Evolutionary conservation across 92 coral and sea anemone species (phyloP), one percentile per base, ranked within the genome.

Genomic region (Zoanthus sansibaricus): DNA sequence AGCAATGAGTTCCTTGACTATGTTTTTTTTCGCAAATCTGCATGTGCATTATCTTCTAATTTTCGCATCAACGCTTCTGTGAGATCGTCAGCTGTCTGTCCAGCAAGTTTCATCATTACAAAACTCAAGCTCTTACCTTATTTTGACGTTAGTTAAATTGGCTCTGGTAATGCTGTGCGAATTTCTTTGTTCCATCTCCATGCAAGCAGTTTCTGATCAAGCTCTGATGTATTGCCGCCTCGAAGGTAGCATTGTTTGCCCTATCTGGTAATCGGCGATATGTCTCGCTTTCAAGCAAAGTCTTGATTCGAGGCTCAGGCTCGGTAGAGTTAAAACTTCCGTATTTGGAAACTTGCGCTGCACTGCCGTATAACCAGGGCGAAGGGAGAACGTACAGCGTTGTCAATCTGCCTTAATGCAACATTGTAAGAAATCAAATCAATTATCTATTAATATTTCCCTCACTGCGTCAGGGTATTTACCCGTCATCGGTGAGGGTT

Each of bases 151-250:
- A 74, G 14, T 74, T 74, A 42, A n/a, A 75, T 25, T 25, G 48
- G 48, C 79, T 75, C 37, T 75, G 79, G 44, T 75, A 75, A 48
- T 75, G 79, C 79, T 75, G 79, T 7, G 79, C 61, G 7, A 75
- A 75, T 75, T n/a, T 75, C 16, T 62, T 75, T n/a, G 79, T 75
- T 0, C 79, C 79, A 76, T 76, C 64, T 76, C 79, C 79, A 51
- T 76, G 79, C 16, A 76, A 9, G 79, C 79, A 76, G 79, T 76
- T 76, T 18, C 64, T 64, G 20, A 76, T 76, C 25, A 21, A 76
- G 79, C 79, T 76, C n/a, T 76, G 79, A 76, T n/a, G 79, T 76
- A 18, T 76, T 46, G n/a, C 79, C 20, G 18, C 79, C 79, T 9
- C 64, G 33, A 17, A 76, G 25, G 25, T 25, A 25, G 79, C 79